Conservation (phyloP, 2,113 vertebrate genomes). For the Hypomesus transpacificus region DNA sequence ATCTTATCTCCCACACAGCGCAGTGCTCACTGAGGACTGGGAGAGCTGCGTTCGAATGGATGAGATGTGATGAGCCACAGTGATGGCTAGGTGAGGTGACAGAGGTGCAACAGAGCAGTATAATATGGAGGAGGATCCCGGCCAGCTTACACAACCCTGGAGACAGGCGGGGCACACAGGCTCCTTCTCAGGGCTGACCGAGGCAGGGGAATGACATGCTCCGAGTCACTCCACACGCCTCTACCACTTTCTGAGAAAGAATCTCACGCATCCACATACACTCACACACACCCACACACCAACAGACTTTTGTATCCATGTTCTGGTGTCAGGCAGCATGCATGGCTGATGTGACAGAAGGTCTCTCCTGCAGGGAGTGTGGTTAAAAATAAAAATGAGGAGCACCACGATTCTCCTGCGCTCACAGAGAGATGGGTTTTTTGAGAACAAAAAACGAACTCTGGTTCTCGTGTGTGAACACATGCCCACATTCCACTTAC, state of each 20-base stretch:
- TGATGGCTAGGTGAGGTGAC: constrained; percentile 53
- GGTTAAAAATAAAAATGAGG: constrained; percentile 42
- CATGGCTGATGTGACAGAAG: constrained; percentile 17
- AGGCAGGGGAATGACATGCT: constrained; percentile 29
- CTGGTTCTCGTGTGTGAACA: constrained; percentile 16
- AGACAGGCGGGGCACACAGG: constrained; percentile 37
- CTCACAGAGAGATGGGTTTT: not conserved
- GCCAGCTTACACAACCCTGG: constrained; percentile 28
- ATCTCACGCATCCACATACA: constrained; percentile 13
- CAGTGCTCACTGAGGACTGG: not conserved
- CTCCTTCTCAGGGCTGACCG: constrained; percentile 21
- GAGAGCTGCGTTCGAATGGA: constrained; percentile 34
- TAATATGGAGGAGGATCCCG: constrained; percentile 31
- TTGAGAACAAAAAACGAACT: constrained; percentile 16
- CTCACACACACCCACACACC: constrained; percentile 2
- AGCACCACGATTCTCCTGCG: not conserved
- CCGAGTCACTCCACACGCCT: not conserved
- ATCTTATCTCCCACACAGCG: not conserved
- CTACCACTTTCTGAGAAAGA: not conserved
- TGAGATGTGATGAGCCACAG: constrained; percentile 17
- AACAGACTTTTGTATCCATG: not conserved
- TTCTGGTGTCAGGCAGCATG: constrained; percentile 15
- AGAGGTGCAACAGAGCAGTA: constrained; percentile 35
- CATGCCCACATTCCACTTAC: constrained; percentile 5
- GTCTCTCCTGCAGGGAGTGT: constrained; percentile 20